Evolutionary conservation across 2,113 vertebrate species (phyloP), one percentile per base, ranked within the genome.

Genomic region (Cyprinodon tularosa): DNA sequence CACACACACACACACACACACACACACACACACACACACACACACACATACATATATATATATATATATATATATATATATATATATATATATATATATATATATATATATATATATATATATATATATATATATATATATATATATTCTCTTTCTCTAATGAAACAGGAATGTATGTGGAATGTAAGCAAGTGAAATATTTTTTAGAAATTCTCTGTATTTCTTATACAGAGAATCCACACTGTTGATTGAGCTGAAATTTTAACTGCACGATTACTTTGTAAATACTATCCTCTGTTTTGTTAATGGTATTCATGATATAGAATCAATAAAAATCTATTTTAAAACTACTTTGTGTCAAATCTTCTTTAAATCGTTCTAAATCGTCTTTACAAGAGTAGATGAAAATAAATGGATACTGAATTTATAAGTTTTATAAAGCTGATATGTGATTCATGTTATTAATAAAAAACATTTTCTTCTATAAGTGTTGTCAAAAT

Each of bases 151-250:
- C 48, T 50, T 20, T 40, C 77, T 86, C 66, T 69, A 45, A 84
- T 86, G 57, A 66, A 77, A 80, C 73, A 64, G 75, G 67, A 79
- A 68, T 67, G 59, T 50, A 67, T 81, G 59, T 82, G 68, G 77
- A 84, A 90, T 67, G 14, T 77, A 71, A 29, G 17, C 47, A 80
- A 48, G 42, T 80, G 29, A 72, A 76, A 68, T 57, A 48, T 11
- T 62, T 74, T 66, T 84, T 63, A 47, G 38, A 59, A 47, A 7
- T 36, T 71, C 0, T 20, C 17, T 57, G 7, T 57, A 57, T 57
- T n/a, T 57, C 29, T 53, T 53, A 53, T 53, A 15, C 2, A n/a
- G n/a, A n/a, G n/a, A n/a, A n/a, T n/a, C n/a, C n/a, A n/a, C n/a
- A n/a, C n/a, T n/a, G n/a, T n/a, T 7, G 17, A 9, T 57, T 20